Base-by-base conservation (phyloP, 1,140 invertebrate species). In the Apis laboriosa region DNA sequence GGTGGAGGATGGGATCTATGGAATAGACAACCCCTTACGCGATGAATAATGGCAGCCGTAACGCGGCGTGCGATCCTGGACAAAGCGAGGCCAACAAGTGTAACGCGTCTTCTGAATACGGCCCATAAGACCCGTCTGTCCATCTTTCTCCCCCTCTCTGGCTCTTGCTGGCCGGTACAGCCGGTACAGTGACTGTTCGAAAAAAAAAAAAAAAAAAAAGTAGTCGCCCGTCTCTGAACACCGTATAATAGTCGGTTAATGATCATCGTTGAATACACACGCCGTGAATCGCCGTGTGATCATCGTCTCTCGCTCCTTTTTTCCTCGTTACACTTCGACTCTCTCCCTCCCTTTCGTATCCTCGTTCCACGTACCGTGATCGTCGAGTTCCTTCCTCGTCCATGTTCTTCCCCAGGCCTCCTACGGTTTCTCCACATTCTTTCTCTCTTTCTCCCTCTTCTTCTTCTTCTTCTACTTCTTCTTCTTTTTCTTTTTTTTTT, bases 181-280 rank as follows among this genome's bases (percentile, higher is more conserved):
- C 63, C 63, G 34, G 49, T 71, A 34, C 70, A 72, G 86, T 76
- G 77, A 87, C 70, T 79, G 74, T 81, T 61, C 19, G 74, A 80
- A 87, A 86, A 86, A 81, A 86, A 56, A 56, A 55, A 56, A 56
- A 17, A 19, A 17, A 8, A 17, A 19, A 61, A 43, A 21, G 34
- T 71, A 80, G 64, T 88, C 75, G 53, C 28, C 49, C 28, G 19
- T 68, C 86, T 67, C 83, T 76, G 84, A 88, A 61, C 77, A 71
- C 34, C 86, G 61, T 88, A 88, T 88, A 88, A 88, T 88, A 86
- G 84, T 84, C 73, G 74, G 86, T 88, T 88, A 88, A 88, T 88
- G 87, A 88, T 88, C 84, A 79, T 34, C 84, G 67, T 76, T 86
- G 86, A 86, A 88, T 88, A 88, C 87, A 88, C 87, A 88, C 56